These are phyloP conservation scores for Oncorhynchus nerka DNA, from an alignment of 2,113 vertebrate genomes.

Conservation along the genomic window DNA sequence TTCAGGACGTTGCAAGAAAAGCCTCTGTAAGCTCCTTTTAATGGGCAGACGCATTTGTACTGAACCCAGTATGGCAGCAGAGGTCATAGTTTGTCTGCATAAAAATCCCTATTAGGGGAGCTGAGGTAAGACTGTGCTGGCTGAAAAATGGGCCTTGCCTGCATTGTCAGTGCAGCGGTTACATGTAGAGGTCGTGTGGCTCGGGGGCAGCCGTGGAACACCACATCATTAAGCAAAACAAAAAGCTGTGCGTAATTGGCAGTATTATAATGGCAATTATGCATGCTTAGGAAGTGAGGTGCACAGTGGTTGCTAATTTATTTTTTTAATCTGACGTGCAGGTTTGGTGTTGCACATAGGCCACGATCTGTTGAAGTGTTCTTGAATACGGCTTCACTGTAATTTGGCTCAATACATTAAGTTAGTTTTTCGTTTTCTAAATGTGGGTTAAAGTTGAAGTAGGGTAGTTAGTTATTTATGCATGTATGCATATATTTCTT, in stretches of 20 bases:
- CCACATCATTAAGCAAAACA: slow-evolving; percentile 72
- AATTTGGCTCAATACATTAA: slow-evolving; percentile 46
- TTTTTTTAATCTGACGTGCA: slow-evolving; percentile 64
- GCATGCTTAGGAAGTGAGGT: slow-evolving; percentile 70
- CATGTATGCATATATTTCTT: not conserved
- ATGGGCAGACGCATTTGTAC: slow-evolving; percentile 77
- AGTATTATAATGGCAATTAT: slow-evolving; percentile 78
- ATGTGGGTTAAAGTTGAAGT: slow-evolving; percentile 26
- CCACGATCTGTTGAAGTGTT: slow-evolving; percentile 33
- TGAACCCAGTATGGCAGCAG: slow-evolving; percentile 64
- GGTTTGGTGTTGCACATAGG: slow-evolving; percentile 43
- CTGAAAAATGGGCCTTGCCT: slow-evolving; percentile 79
- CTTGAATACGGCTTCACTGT: slow-evolving; percentile 22
- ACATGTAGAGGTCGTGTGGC: slow-evolving; percentile 66
- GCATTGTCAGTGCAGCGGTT: slow-evolving; percentile 66
- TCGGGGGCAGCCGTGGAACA: slow-evolving; percentile 55
- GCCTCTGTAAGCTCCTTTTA: slow-evolving; percentile 83
- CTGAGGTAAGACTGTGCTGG: slow-evolving; percentile 81
- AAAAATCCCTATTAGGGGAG: slow-evolving; percentile 77
- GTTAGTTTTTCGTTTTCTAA: slow-evolving; percentile 12
- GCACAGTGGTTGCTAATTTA: slow-evolving; percentile 64
- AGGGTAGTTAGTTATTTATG: not conserved
- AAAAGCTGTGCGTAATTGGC: slow-evolving; percentile 74
- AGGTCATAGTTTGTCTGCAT: slow-evolving; percentile 76
- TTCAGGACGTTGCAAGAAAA: slow-evolving; percentile 72